These are phyloP conservation scores for Andricus quercusramuli DNA, from an alignment of 2,888 invertebrate genomes.

Conservation along the genomic window DNA sequence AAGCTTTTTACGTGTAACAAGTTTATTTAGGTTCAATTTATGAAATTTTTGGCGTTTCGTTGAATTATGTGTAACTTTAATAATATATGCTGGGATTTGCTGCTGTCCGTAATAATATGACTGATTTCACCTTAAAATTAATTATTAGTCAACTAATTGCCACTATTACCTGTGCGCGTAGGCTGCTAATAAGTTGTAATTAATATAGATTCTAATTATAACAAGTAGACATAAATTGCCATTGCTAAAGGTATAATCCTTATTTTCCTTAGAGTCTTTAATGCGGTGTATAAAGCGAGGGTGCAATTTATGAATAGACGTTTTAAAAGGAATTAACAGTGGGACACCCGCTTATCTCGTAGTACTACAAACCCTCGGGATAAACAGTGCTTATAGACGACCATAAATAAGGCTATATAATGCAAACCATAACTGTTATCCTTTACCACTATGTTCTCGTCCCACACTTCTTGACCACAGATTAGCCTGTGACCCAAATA, in stretches of 20 bases:
- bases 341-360: neutral
- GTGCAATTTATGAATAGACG: neutral
- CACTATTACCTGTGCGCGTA: neutral
- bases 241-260: neutral
- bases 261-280: neutral
- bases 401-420: conserved; percentile 4
- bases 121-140: neutral
- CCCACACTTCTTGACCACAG: neutral
- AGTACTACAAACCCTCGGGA: neutral
- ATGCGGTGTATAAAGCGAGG: neutral
- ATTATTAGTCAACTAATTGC: neutral
- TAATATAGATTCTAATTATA: no score
- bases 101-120: neutral
- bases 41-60: no score
- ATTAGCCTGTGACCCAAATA: conserved; percentile 24
- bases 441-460: neutral
- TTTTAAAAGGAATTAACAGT: neutral
- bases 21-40: no score
- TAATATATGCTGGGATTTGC: no score
- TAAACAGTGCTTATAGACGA: neutral
- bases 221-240: neutral
- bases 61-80: no score
- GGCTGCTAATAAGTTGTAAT: no score
- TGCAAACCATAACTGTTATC: neutral
- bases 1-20: no score